A percentile compares a stretch with the other conserved stretches of the same genome.
Conservation (phyloP, 1,140 invertebrate species). For the Drosophila pseudoobscura region DNA sequence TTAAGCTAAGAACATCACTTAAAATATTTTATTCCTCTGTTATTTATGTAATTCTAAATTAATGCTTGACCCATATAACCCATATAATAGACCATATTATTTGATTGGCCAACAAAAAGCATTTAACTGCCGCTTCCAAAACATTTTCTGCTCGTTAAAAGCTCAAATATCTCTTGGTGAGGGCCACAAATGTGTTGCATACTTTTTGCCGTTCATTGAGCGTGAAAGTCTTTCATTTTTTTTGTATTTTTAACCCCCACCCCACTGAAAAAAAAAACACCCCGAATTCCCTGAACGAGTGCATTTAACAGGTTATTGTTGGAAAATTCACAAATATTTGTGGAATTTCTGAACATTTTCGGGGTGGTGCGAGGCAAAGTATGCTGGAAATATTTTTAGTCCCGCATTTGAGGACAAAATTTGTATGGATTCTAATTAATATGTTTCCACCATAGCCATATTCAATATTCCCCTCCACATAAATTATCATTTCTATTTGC, state of each 20-base stretch:
- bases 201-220: slow-evolving; percentile 17
- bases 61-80: too few relatives aligned
- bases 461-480: slow-evolving; percentile 8
- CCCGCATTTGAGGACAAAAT: not conserved
- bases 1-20: not conserved
- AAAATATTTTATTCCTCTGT: too few relatives aligned
- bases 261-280: not conserved
- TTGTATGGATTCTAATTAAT: slow-evolving; percentile 40
- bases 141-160: not conserved
- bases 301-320: slow-evolving; percentile 41
- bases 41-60: too few relatives aligned
- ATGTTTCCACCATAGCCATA: slow-evolving; percentile 18
- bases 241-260: not conserved
- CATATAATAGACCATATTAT: slow-evolving; percentile 4
- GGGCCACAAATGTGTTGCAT: slow-evolving; percentile 34
- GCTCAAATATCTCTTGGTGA: slow-evolving; percentile 16
- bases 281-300: slow-evolving; percentile 18
- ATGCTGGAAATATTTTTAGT: not conserved
- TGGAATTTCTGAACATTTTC: slow-evolving; percentile 13
- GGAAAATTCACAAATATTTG: not conserved
- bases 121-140: not conserved
- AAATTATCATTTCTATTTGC: slow-evolving; percentile 35
- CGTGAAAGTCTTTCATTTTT: slow-evolving; percentile 1
- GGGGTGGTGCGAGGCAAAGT: too few relatives aligned
- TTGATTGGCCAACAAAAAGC: slow-evolving; percentile 18